These are phyloP conservation scores for Callipepla californica DNA, from an alignment of 2,113 vertebrate species.

Conservation along the genomic window DNA sequence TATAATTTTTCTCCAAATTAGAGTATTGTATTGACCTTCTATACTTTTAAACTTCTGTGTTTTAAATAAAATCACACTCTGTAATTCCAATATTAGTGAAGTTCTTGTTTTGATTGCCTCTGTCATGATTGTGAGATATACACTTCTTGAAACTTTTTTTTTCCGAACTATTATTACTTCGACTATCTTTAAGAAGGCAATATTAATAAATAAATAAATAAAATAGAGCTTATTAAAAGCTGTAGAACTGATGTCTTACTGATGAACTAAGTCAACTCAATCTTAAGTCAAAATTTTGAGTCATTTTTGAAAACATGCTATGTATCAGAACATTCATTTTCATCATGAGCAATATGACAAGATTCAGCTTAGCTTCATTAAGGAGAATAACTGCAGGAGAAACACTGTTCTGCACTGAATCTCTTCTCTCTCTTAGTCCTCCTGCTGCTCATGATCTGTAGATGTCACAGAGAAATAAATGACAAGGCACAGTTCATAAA, in stretches of 20 bases:
- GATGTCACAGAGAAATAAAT: background rate
- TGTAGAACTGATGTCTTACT: background rate
- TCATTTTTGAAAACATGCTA: background rate
- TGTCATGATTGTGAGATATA: background rate
- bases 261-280: background rate
- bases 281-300: background rate
- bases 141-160: background rate
- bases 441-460: background rate
- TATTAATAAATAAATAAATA: no score
- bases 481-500: background rate
- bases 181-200: background rate
- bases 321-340: background rate
- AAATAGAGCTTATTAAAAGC: background rate
- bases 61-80: background rate
- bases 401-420: background rate
- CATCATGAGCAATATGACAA: background rate
- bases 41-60: background rate
- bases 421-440: background rate
- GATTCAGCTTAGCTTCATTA: background rate
- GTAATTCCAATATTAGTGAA: background rate
- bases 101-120: background rate
- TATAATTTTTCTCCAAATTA: background rate
- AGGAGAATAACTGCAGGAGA: background rate
- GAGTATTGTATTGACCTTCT: background rate
- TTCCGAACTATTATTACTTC: background rate